These are phyloP conservation scores for Drosophila aff. DNA, from an alignment of 1,140 invertebrate species.

Conservation along the genomic window DNA sequence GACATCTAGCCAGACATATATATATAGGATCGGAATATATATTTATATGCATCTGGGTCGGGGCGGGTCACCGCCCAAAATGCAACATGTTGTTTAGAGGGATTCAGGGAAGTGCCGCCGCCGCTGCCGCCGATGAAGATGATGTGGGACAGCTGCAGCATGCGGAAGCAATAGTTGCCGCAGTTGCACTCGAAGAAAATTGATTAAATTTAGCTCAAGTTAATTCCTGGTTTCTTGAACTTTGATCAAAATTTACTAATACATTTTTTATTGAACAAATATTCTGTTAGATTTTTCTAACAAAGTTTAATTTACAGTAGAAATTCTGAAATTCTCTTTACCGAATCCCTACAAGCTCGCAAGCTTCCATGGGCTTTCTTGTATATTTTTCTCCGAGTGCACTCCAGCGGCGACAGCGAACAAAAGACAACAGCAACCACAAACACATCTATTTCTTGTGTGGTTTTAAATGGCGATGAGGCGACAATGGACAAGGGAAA, in stretches of 20 bases:
- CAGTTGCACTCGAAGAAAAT: conserved; percentile 19
- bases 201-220: not conserved
- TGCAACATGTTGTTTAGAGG: conserved; percentile 53
- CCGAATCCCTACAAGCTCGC: not conserved
- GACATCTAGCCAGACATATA: conserved; percentile 18
- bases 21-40: conserved; percentile 9
- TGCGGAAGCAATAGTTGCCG: conserved; percentile 32
- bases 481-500: conserved; percentile 31
- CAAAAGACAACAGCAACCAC: conserved; percentile 15
- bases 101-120: conserved; percentile 5
- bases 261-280: not conserved
- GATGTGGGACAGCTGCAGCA: conserved; percentile 50
- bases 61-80: conserved; percentile 56
- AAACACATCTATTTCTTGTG: conserved; percentile 8
- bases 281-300: no score
- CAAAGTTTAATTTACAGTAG: not conserved
- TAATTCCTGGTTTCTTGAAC: not conserved
- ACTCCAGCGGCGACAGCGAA: conserved; percentile 9
- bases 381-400: not conserved
- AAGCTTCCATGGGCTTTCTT: not conserved
- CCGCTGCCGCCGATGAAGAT: conserved; percentile 9
- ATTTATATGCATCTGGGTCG: conserved; percentile 46
- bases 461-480: conserved; percentile 16
- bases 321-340: not conserved
- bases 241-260: not conserved